A percentile compares a stretch with the other conserved stretches of the same genome.
These are phyloP conservation scores for Sylvilagus bachmani DNA, from an alignment of 2,113 vertebrate genomes.

Conservation along the genomic window DNA sequence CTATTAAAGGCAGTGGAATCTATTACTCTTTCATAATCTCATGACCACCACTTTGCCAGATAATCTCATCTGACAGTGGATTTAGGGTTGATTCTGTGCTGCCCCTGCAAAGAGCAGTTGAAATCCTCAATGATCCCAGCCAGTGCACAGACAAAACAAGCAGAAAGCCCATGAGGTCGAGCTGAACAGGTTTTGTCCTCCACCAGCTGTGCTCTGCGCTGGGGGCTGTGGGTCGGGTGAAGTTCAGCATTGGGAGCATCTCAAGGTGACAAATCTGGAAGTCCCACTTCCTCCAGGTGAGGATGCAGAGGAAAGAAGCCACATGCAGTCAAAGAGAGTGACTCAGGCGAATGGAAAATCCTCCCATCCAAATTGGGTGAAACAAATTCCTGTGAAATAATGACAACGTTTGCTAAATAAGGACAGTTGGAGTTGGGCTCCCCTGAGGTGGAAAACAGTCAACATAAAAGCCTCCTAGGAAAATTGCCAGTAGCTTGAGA, in stretches of 20 bases:
- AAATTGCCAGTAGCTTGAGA: neutral
- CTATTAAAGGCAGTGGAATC: neutral
- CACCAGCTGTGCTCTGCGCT: rapidly evolving
- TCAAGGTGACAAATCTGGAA: neutral
- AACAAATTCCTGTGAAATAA: neutral
- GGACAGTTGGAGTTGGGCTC: neutral
- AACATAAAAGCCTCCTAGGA: neutral
- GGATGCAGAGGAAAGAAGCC: rapidly evolving
- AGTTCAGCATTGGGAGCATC: neutral
- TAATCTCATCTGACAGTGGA: neutral
- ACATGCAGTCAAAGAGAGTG: neutral
- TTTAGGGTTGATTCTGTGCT: neutral
- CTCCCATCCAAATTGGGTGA: neutral
- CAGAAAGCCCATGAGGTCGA: rapidly evolving
- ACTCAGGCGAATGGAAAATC: neutral
- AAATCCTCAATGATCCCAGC: neutral
- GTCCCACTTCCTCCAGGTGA: neutral
- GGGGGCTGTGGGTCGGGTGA: neutral
- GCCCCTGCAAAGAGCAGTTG: neutral
- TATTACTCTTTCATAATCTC: neutral
- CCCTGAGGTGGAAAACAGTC: neutral
- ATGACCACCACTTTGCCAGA: too few relatives aligned
- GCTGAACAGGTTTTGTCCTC: too few relatives aligned
- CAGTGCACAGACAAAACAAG: neutral
- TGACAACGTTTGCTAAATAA: neutral